Base-by-base conservation (phyloP, 2,113 vertebrate genomes). In the Procavia capensis region DNA sequence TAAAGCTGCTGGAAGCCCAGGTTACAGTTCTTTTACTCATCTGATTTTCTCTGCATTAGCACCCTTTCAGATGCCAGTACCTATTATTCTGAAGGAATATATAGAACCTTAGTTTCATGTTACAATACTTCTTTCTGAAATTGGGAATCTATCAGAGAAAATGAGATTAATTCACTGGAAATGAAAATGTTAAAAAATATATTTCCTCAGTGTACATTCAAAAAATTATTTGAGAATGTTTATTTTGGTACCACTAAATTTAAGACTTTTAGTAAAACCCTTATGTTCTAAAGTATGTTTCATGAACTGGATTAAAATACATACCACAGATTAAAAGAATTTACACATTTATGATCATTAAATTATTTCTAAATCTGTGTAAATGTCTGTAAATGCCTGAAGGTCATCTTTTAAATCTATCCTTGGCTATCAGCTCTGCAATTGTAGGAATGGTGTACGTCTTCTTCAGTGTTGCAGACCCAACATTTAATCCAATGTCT, bases 71-170 rank as follows among this genome's bases (percentile, higher is more conserved):
- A 68, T 66, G 68, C 24, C n/a, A 88, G 50, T 2, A 59, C 50
- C 36, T 19, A 74, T 57, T 70, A 45, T 43, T 91, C 93, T 88
- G 25, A 94, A 93, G 41, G 90, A 95, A 95, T 36, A 88, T 13
- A 75, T 10, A 41, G 70, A 41, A 41, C 14, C 24, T 76, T 57
- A 75, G 78, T 88, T 34, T 78, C 59, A 31, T 61, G n/a, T 68
- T 61, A 91, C 6, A 36, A 93, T 2, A 22, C n/a, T 17, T 87
- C 47, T 93, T 93, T 57, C 64, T 41, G 39, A 79, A 90, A 70
- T 87, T n/a, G 10, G 72, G n/a, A 31, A 90, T 59, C 36, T 31
- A 2, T n/a, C 27, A 80, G 22, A 36, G 25, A 70, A 90, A 80
- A 41, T 79, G 39, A 94, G 41, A 76, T 59, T 82, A 39, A 47